phyloP scores from a whole-genome alignment of 2,113 vertebrate genomes.

The Prochilodus magdalenae region DNA sequence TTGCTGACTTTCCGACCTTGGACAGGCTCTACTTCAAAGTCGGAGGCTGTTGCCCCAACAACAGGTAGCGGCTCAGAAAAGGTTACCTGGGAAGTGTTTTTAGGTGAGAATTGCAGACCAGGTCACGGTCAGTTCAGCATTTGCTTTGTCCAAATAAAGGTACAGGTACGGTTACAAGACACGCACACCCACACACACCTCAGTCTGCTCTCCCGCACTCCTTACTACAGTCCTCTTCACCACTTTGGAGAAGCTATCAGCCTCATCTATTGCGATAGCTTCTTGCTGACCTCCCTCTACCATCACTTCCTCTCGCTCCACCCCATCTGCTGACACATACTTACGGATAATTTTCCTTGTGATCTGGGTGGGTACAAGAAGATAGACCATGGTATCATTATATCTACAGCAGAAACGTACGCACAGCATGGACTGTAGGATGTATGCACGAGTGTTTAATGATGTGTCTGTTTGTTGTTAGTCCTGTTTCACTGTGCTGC shows the following conservation, averaged over 20 bases:
- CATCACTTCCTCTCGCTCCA: constrained; percentile 84
- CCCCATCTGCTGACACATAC: constrained; percentile 84
- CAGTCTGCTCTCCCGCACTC: constrained; percentile 82
- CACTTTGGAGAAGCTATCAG: constrained; percentile 88
- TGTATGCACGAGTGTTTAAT: too few species aligned
- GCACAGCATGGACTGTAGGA: background rate
- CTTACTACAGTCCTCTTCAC: constrained; percentile 89
- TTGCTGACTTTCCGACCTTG: constrained; percentile 95
- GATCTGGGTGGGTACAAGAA: constrained; percentile 73
- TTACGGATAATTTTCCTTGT: constrained; percentile 92
- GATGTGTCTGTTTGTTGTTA: too few species aligned
- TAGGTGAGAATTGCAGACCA: background rate
- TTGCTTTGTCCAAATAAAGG: background rate
- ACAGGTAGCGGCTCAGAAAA: constrained; percentile 80
- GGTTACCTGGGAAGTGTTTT: constrained; percentile 76
- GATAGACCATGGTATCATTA: background rate
- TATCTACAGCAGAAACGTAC: background rate
- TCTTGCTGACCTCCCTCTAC: constrained; percentile 83
- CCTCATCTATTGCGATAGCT: constrained; percentile 80
- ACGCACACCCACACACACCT: constrained; percentile 74
- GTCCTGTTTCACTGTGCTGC: too few species aligned
- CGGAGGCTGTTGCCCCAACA: constrained; percentile 73
- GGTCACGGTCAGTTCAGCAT: background rate
- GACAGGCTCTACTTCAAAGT: constrained; percentile 87
- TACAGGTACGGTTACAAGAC: background rate